A percentile compares a stretch with the other conserved stretches of the same genome.
These are phyloP conservation scores for Coracopsis vasa DNA, from an alignment of 2,113 vertebrate genomes.

Conservation along the genomic window DNA sequence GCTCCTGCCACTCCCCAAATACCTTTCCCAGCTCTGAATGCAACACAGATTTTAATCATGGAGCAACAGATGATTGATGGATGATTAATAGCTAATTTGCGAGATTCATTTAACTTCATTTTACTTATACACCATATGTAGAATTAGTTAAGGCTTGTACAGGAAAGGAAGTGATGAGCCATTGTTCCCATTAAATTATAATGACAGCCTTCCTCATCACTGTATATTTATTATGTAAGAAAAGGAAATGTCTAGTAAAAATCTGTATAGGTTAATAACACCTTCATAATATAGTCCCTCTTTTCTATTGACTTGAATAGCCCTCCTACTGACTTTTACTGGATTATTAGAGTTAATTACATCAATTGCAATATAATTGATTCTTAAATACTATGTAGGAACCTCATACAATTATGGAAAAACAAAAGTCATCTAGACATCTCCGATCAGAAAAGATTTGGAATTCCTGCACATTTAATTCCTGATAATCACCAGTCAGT, in stretches of 20 bases:
- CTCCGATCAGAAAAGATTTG: slow-evolving; percentile 83
- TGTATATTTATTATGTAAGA: slow-evolving; percentile 84
- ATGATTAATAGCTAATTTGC: slow-evolving; percentile 68
- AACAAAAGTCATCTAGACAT: slow-evolving; percentile 88
- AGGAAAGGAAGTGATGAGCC: slow-evolving; percentile 78
- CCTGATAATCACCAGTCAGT: slow-evolving; percentile 84
- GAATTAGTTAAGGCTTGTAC: slow-evolving; percentile 80
- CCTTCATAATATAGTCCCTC: slow-evolving; percentile 81
- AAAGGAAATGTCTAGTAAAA: slow-evolving; percentile 85
- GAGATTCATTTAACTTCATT: slow-evolving; percentile 77
- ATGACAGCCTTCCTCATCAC: slow-evolving; percentile 82
- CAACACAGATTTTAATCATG: slow-evolving; percentile 65
- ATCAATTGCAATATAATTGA: slow-evolving; percentile 91
- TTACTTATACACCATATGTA: slow-evolving; percentile 75
- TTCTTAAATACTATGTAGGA: slow-evolving; percentile 88
- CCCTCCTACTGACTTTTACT: slow-evolving; percentile 88
- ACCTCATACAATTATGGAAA: slow-evolving; percentile 86
- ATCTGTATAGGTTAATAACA: slow-evolving; percentile 88
- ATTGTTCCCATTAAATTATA: slow-evolving; percentile 84
- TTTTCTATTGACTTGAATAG: slow-evolving; percentile 86
- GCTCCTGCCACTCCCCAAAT: slow-evolving; percentile 52
- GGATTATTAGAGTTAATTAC: slow-evolving; percentile 89
- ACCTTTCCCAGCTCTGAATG: slow-evolving; percentile 59
- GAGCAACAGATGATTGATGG: slow-evolving; percentile 78
- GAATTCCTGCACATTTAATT: slow-evolving; percentile 86